Evolutionary conservation across 1,140 invertebrate species (phyloP), one percentile per base, ranked within the genome.

Genomic region (Dinothrombium tinctorium): DNA sequence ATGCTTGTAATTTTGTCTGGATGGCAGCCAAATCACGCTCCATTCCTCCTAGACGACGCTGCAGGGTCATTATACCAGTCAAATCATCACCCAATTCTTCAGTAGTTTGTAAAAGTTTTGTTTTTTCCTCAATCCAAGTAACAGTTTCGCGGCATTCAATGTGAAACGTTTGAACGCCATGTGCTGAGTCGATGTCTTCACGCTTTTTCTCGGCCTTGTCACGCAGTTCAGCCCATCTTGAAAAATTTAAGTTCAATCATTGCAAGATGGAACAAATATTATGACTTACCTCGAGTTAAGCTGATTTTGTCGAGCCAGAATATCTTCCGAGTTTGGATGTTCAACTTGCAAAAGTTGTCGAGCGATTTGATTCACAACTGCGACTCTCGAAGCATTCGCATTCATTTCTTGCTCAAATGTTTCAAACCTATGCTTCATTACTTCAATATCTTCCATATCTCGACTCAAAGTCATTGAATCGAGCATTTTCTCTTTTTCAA

Each of bases 331-430:
- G 56, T 96, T 89, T 2, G 92, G 92, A 69, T 98, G 92, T 54
- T 96, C 89, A 33, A 94, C 89, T 56, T 87, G 79, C 28, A 92
- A 60, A 39, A 95, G 61, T 55, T 96, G 86, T 9, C 86, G 67
- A 12, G 92, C 87, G 45, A 98, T 56, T 59, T 96, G 86, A 61
- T 98, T 98, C 7, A 98, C 92, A 8, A 92, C 83, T 17, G 81
- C 86, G 15, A 99, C 86, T 41, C 89, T 73, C 0, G 80, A 86
- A 3, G 86, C 87, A 61, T 92, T 95, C 4, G 87, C 72, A 57
- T 95, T 92, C 87, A 98, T 95, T 62, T 99, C 94, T 56, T 92
- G 90, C 58, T 98, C 90, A 58, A 99, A 96, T 29, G 90, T 90
- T 61, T 95, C 87, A 62, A 96, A 99, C 54, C 92, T 72, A 57